These are phyloP conservation scores for Thelaira solivaga DNA, from an alignment of 2,888 invertebrate genomes.

Conservation along the genomic window DNA sequence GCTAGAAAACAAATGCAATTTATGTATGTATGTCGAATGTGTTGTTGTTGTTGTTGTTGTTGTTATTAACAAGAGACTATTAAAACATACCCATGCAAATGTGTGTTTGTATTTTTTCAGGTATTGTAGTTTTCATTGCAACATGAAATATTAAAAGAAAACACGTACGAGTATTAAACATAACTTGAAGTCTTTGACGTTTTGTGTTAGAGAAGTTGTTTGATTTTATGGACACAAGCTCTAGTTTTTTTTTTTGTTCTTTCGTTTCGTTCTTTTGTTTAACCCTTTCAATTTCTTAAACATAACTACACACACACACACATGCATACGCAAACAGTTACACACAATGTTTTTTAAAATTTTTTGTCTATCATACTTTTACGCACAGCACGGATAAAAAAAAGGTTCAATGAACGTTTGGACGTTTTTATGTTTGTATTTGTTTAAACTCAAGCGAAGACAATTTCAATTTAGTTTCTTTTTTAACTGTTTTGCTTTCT, in stretches of 20 bases:
- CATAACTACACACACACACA: neutral
- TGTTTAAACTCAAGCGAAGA: conserved; percentile 26
- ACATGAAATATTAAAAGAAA: neutral
- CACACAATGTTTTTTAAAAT: neutral
- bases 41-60: no score
- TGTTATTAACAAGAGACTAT: neutral
- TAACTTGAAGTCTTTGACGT: conserved; percentile 43
- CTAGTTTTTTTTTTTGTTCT: conserved; percentile 36
- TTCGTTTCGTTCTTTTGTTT: no score
- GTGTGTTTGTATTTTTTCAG: neutral
- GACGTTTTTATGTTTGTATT: conserved; percentile 19
- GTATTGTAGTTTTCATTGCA: neutral
- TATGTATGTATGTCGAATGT: no score
- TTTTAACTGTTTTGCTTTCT: neutral
- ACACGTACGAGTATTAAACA: neutral
- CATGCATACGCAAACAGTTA: no score
- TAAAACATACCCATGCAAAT: neutral
- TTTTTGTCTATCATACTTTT: conserved; percentile 23
- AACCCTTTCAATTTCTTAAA: conserved; percentile 17
- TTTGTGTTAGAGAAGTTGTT: conserved; percentile 14
- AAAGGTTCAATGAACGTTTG: conserved; percentile 49
- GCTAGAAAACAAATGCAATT: conserved; percentile 23
- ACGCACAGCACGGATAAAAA: conserved; percentile 37
- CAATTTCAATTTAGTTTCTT: conserved; percentile 13
- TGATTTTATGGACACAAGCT: conserved; percentile 12